Conservation (phyloP, 2,113 vertebrate genomes). For the Cynoglossus semilaevis region DNA sequence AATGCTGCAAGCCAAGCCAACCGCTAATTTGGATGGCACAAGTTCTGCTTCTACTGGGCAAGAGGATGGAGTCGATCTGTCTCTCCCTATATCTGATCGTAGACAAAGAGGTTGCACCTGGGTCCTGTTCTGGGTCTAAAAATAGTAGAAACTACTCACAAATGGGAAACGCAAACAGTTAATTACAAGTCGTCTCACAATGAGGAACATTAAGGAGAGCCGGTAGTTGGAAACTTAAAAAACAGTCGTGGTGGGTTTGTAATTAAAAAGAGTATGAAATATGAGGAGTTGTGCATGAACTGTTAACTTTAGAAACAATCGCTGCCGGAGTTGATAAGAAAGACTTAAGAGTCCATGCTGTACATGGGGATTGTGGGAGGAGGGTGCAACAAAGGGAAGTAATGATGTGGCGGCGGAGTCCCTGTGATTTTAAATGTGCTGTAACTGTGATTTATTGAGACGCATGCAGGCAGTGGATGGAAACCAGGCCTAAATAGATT, state of each 20-base stretch:
- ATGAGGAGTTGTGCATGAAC: not conserved
- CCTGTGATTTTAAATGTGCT: slow-evolving; percentile 52
- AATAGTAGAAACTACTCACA: slow-evolving; percentile 14
- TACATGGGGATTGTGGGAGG: slow-evolving; percentile 14
- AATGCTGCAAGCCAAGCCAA: slow-evolving; percentile 47
- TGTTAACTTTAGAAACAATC: slow-evolving; percentile 25
- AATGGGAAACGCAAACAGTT: slow-evolving; percentile 6
- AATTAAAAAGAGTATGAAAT: slow-evolving; percentile 16
- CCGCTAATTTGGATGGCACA: slow-evolving; percentile 52
- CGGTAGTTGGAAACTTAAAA: slow-evolving; percentile 7
- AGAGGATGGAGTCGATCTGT: slow-evolving; percentile 51
- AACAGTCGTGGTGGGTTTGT: not conserved
- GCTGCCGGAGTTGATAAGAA: slow-evolving; percentile 10
- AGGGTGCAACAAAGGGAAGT: slow-evolving; percentile 27
- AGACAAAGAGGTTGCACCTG: slow-evolving; percentile 45
- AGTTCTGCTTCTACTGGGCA: slow-evolving; percentile 39
- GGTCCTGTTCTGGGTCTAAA: slow-evolving; percentile 28
- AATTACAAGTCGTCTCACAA: not conserved
- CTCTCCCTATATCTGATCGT: slow-evolving; percentile 48
- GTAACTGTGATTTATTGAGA: slow-evolving; percentile 58
- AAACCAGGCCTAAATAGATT: slow-evolving; percentile 58
- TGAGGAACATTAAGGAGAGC: slow-evolving; percentile 3
- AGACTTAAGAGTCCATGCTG: not conserved
- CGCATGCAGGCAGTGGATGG: slow-evolving; percentile 38
- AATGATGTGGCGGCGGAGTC: slow-evolving; percentile 43